Evolutionary conservation across 2,113 vertebrate genomes (phyloP), one percentile per base, ranked within the genome.

Genomic region (Toxotes chatareus): DNA sequence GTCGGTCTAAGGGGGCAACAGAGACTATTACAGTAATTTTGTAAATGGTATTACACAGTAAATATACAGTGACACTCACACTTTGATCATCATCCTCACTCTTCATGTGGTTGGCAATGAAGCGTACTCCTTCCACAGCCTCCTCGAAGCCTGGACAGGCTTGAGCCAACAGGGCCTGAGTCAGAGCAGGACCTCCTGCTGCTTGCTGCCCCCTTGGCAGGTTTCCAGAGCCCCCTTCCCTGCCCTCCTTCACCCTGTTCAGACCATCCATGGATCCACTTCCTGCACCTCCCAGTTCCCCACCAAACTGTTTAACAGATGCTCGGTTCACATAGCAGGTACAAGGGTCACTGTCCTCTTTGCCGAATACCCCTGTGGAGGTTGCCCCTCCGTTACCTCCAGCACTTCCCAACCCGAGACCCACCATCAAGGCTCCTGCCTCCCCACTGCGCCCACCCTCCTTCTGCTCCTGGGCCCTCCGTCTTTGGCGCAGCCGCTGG

Each of bases 51-150:
- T 32, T 31, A 42, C 7, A 42, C 2, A 42, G 17, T 42, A 19
- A 6, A 57, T 8, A 23, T 12, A 19, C 6, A 44, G 23, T 11
- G 47, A 83, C 78, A 96, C 98, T 98, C 87, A 99, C 98, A 1
- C 98, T 99, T 93, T 97, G 97, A 74, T 99, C 97, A 0, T 99
- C 96, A 0, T 99, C 98, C 88, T 99, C 98, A 0, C 96, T 96
- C 88, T 96, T 96, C 97, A 99, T 97, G 94, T 99, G 98, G 89
- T 97, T 97, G 0, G 97, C 98, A 0, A 99, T 99, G 95, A 99
- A 99, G 73, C 97, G 95, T 51, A 99, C 98, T 0, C 98, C 97
- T 0, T 98, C 97, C 85, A 98, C 97, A 0, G 98, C 97, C 82
- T 98, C 97, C 55, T 96, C 96, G 23, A 99, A 94, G 9, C 97